Evolutionary conservation across 1,140 invertebrate species (phyloP).

Genomic region (Caenorhabditis elegans): DNA sequence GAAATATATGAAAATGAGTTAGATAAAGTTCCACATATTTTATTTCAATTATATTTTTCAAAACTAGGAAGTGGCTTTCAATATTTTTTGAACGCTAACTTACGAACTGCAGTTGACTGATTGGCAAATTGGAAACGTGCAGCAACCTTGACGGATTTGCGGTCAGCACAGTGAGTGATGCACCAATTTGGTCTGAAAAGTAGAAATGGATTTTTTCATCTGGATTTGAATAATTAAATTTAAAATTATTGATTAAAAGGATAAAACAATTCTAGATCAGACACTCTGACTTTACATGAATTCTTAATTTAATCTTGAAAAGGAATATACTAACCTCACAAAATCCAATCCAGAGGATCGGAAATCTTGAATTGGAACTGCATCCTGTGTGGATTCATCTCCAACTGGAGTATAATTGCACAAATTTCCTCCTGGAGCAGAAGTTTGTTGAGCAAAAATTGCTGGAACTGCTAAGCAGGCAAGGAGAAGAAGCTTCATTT

Average conservation of each 20-base stretch:
- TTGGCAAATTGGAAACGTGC: slow-evolving; percentile 20
- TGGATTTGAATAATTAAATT: too few relatives aligned
- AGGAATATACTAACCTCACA: background rate
- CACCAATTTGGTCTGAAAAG: slow-evolving; percentile 14
- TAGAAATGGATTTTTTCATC: too few relatives aligned
- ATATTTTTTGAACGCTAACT: background rate
- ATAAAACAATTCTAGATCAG: too few relatives aligned
- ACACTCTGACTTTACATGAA: too few relatives aligned
- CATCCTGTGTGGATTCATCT: background rate
- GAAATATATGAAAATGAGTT: too few relatives aligned
- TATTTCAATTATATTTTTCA: too few relatives aligned
- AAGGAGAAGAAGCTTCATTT: slow-evolving; percentile 12
- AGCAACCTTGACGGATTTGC: background rate
- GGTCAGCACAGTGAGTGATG: background rate
- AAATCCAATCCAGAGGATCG: background rate
- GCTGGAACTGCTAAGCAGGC: background rate
- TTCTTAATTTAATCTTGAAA: too few relatives aligned
- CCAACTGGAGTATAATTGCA: background rate
- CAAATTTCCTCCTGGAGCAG: slow-evolving; percentile 1
- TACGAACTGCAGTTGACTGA: background rate
- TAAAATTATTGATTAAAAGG: too few relatives aligned
- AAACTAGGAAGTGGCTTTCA: too few relatives aligned
- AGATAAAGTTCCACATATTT: too few relatives aligned
- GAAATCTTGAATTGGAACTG: background rate
- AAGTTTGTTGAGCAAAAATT: background rate